Base-by-base conservation (phyloP, 1,140 invertebrate species). In the Eriosoma lanigerum region DNA sequence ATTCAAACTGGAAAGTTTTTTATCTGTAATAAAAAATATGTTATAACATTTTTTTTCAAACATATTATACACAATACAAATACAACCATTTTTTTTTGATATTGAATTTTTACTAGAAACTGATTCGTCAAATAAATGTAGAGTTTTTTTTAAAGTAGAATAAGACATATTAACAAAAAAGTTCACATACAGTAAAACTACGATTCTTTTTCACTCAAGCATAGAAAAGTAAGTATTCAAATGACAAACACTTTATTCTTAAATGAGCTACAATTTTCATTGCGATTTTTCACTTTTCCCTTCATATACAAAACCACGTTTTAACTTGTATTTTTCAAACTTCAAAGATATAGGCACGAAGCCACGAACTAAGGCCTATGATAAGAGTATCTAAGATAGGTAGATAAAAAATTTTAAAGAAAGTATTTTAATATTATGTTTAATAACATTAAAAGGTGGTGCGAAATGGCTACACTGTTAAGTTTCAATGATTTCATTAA, bases 71-170 rank as follows among this genome's bases (percentile, higher is more conserved):
- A n/a, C n/a, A 48, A 68, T 32, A 19, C 0, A 54, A 52, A 26
- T 54, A 38, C 32, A 38, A 38, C 26, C 52, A 21, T 12, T 24
- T 76, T 44, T 76, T 10, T 58, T 76, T 44, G 13, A 19, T 9
- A 29, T 56, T 1, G n/a, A 0, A 48, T 60, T 78, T 60, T 48
- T 46, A 46, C 29, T 58, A 1, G 1, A 13, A 26, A 13, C 38
- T 19, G 75, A 9, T 46, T 60, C 75, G 4, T 78, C 75, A n/a
- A 78, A 78, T 62, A 78, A 48, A 21, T 78, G 54, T 58, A 78
- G 17, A 19, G 75, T 56, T 78, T 78, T 78, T 29, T 78, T 78
- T 26, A 78, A 62, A 6, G 56, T 78, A 54, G 75, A 78, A 78
- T 78, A 78, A 19, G 75, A 78, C 75, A 78, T 78, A n/a, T 48